These are phyloP conservation scores for Pollachius pollachius DNA, from an alignment of 2,113 vertebrate genomes.

Conservation along the genomic window DNA sequence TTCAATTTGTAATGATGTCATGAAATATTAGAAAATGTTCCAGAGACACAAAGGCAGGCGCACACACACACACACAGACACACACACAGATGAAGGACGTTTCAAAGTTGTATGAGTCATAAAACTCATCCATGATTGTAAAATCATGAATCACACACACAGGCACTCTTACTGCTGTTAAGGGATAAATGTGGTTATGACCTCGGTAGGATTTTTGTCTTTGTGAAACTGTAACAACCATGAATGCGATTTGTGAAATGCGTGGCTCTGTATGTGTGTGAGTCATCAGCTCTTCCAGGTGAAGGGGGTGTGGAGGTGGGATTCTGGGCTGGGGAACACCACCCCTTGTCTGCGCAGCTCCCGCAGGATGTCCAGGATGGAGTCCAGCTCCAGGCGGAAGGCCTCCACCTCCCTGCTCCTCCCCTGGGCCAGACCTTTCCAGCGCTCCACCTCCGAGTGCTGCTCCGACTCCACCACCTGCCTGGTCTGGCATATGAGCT, in stretches of 20 bases:
- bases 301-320: not conserved
- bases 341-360: slow-evolving; percentile 86
- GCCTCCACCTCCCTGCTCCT: slow-evolving; percentile 84
- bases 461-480: slow-evolving; percentile 62
- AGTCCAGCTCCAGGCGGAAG: slow-evolving; percentile 88
- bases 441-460: slow-evolving; percentile 75
- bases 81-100: too few species aligned
- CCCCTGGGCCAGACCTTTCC: slow-evolving; percentile 81
- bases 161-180: too few species aligned
- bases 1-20: too few species aligned
- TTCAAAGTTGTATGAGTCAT: too few species aligned
- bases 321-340: slow-evolving; percentile 68
- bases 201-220: too few species aligned
- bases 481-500: slow-evolving; percentile 77
- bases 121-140: too few species aligned
- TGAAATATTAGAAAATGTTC: too few species aligned
- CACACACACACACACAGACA: too few species aligned
- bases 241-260: not conserved
- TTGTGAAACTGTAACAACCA: too few species aligned
- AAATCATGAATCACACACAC: too few species aligned
- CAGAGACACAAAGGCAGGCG: too few species aligned
- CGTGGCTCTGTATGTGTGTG: not conserved
- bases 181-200: too few species aligned
- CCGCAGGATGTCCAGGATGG: slow-evolving; percentile 85
- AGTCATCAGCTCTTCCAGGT: slow-evolving; percentile 20